Conservation (phyloP, 53 echinoderm and acorn worm species). For the Pentamera pediparva region DNA sequence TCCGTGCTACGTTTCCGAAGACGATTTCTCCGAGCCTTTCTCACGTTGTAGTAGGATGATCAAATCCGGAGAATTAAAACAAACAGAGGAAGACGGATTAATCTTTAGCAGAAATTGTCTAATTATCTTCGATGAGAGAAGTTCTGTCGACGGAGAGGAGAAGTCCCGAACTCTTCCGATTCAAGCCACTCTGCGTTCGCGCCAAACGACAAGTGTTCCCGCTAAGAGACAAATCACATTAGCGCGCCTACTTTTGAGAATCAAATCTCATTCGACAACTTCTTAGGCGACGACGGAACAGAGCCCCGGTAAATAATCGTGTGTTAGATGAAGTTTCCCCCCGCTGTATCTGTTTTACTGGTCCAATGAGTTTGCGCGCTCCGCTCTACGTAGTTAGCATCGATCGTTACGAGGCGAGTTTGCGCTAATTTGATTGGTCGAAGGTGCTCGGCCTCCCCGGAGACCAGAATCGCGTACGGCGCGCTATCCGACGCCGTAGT, state of each 20-base stretch:
- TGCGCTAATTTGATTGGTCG: conserved; percentile 28
- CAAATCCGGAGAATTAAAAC: too few species aligned
- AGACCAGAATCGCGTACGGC: conserved; percentile 9
- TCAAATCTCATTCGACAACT: conserved; percentile 32
- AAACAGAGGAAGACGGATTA: too few species aligned
- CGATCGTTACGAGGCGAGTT: conserved; percentile 20
- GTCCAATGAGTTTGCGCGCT: conserved; percentile 27
- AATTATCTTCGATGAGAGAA: too few species aligned
- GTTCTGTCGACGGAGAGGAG: too few species aligned
- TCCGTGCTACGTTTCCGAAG: too few species aligned
- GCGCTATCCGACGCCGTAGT: too few species aligned
- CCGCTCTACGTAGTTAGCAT: conserved; percentile 22
- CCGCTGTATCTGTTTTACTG: conserved; percentile 7
- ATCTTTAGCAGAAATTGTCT: too few species aligned
- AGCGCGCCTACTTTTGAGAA: conserved; percentile 26
- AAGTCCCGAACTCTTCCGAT: too few species aligned
- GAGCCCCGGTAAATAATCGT: conserved; percentile 30
- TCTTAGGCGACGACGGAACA: conserved; percentile 13
- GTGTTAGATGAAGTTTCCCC: conserved; percentile 32
- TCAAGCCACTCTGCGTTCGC: conserved; percentile 30
- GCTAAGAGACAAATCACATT: conserved; percentile 37
- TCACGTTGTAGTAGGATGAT: too few species aligned
- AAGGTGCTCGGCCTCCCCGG: background rate
- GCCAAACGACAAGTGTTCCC: conserved; percentile 34
- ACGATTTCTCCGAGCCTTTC: too few species aligned